Conservation (phyloP, 2,113 vertebrate genomes). For the Pelecanoides urinatrix region DNA sequence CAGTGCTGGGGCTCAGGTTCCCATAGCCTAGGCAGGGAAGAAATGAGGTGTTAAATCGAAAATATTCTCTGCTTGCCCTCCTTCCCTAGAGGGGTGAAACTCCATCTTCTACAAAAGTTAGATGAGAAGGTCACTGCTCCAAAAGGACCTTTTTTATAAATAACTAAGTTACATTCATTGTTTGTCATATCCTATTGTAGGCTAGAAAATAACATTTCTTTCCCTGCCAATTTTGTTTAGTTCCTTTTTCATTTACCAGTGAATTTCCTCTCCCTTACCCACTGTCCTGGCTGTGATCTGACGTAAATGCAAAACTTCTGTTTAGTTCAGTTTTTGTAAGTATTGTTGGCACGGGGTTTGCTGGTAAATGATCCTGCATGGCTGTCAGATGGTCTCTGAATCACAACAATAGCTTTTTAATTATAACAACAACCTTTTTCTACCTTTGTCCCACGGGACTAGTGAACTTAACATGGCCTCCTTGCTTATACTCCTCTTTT, state of each 20-base stretch:
- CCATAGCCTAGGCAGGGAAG: slow-evolving; percentile 80
- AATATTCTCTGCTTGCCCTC: background rate
- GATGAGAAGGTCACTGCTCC: background rate
- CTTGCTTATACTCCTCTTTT: background rate
- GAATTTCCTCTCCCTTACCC: slow-evolving; percentile 15
- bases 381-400: slow-evolving; percentile 15
- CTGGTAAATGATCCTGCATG: background rate
- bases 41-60: background rate
- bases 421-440: background rate
- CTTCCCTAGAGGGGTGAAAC: background rate
- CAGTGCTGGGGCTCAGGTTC: slow-evolving; percentile 83
- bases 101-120: background rate
- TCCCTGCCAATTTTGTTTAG: slow-evolving; percentile 35
- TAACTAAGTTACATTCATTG: slow-evolving; percentile 50
- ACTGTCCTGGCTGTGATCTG: slow-evolving; percentile 3
- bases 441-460: background rate
- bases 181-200: slow-evolving; percentile 41
- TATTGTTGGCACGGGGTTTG: background rate
- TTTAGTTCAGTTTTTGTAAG: slow-evolving; percentile 5
- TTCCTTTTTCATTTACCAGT: slow-evolving; percentile 43
- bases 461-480: background rate
- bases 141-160: slow-evolving; percentile 39
- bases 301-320: slow-evolving; percentile 27
- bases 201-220: slow-evolving; percentile 42
- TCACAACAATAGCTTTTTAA: background rate